Percentiles rank a stretch among this genome's conserved stretches.
Conservation (phyloP, 2,888 invertebrate species). For the Xylota segnis region DNA sequence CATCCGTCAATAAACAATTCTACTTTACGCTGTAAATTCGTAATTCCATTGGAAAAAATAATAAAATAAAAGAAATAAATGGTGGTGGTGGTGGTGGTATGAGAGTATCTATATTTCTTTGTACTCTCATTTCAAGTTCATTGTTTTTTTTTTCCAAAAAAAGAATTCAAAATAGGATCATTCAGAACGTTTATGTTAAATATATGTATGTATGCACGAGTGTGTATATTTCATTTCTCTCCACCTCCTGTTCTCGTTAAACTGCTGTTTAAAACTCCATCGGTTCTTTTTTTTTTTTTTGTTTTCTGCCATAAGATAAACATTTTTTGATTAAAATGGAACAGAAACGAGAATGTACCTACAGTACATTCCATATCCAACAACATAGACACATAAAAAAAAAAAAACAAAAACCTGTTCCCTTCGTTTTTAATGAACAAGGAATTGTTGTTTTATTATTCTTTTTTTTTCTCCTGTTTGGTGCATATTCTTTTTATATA, state of each 20-base stretch:
- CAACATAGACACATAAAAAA: slow-evolving; percentile 22
- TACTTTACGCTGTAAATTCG: slow-evolving; percentile 29
- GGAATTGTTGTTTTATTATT: slow-evolving; percentile 41
- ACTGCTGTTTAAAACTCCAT: slow-evolving; percentile 51
- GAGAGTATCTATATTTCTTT: slow-evolving; percentile 35
- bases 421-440: slow-evolving; percentile 57
- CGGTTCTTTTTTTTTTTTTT: slow-evolving; percentile 14
- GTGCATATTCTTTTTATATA: slow-evolving; percentile 26
- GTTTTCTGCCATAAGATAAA: slow-evolving; percentile 35
- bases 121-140: slow-evolving; percentile 62
- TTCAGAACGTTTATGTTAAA: slow-evolving; percentile 8
- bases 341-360: slow-evolving; percentile 21
- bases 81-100: neutral
- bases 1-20: slow-evolving; percentile 54
- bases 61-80: slow-evolving; percentile 52
- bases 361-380: slow-evolving; percentile 41
- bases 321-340: slow-evolving; percentile 61
- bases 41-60: slow-evolving; percentile 39
- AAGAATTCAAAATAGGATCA: slow-evolving; percentile 45
- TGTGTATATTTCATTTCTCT: slow-evolving; percentile 1
- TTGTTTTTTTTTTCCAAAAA: slow-evolving; percentile 33
- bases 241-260: slow-evolving; percentile 36
- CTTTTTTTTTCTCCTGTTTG: slow-evolving; percentile 41
- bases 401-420: slow-evolving; percentile 51
- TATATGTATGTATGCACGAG: neutral